Evolutionary conservation across 2,888 invertebrate species (phyloP).

Genomic region (Gastracanthus pulcherrimus): DNA sequence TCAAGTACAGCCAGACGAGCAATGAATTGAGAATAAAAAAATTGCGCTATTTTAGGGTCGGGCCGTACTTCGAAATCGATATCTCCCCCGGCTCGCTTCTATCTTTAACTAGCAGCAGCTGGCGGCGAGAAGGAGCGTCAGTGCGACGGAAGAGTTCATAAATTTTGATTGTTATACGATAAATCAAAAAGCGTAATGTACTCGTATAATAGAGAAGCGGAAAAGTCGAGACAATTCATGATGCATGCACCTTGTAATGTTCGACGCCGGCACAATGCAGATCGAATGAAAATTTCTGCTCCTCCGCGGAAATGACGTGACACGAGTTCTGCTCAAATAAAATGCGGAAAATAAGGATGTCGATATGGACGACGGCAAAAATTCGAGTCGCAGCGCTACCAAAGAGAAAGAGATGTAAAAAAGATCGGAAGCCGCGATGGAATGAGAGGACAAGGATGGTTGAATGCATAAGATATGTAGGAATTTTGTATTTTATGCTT

Average conservation of each 20-base stretch:
- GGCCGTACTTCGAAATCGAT: not conserved
- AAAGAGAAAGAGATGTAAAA: not conserved
- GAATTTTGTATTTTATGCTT: not conserved
- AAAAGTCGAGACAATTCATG: not conserved
- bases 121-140: no score
- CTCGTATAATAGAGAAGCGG: no score
- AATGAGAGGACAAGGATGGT: not conserved
- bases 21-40: conserved; percentile 8
- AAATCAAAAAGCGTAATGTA: not conserved
- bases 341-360: not conserved
- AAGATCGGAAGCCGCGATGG: not conserved
- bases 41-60: not conserved
- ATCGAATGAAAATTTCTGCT: not conserved
- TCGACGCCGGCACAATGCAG: not conserved
- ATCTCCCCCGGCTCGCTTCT: not conserved
- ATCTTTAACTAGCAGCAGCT: not conserved
- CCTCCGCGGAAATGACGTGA: not conserved
- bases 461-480: not conserved
- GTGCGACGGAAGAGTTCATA: not conserved
- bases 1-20: not conserved
- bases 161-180: not conserved
- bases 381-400: not conserved
- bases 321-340: not conserved
- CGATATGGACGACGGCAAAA: not conserved
- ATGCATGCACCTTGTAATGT: not conserved